Base-by-base conservation (phyloP, 2,113 vertebrate genomes). In the Aplodontia rufa region DNA sequence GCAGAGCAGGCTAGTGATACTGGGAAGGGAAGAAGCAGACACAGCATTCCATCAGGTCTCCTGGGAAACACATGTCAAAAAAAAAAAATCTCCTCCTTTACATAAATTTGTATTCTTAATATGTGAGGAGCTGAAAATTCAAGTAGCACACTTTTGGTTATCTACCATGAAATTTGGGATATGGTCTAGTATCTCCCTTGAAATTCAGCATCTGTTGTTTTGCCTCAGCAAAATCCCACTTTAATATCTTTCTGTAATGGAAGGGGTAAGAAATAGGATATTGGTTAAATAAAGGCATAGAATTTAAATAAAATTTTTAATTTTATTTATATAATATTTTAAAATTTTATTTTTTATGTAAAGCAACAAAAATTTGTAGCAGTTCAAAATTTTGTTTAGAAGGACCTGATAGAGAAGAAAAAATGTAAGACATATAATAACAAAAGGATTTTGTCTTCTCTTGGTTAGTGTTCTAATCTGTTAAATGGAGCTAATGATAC, bases 331-430 rank as follows among this genome's bases (percentile, higher is more conserved):
- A n/a, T n/a, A 60, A 13, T 42, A 69, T n/a, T 96, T 84, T 58
- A 19, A 85, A n/a, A 42, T 71, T 58, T 75, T 69, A 75, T 80
- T 93, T 76, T 81, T 97, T 32, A 72, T 68, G 16, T 64, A 86
- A 93, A 69, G 7, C 32, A 6, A 95, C 37, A 85, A 87, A 68
- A 12, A 58, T 30, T 45, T 51, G 72, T 71, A 22, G 7, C 62
- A 4, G 3, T 86, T 82, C 51, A 82, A 92, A 94, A 64, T 69
- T 68, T 40, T 47, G 13, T 60, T 91, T 90, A 17, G 9, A 58
- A 64, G 40, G 13, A 55, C 9, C 8, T 32, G 64, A 4, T 62
- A 62, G 6, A 76, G 30, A 79, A 76, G 16, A 91, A 92, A 86
- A 58, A 11, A 85, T 64, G 49, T 35, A 87, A 94, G 87, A 60